Evolutionary conservation across 2,113 vertebrate genomes (phyloP), one percentile per base, ranked within the genome.

Genomic region (Penelope pileata): DNA sequence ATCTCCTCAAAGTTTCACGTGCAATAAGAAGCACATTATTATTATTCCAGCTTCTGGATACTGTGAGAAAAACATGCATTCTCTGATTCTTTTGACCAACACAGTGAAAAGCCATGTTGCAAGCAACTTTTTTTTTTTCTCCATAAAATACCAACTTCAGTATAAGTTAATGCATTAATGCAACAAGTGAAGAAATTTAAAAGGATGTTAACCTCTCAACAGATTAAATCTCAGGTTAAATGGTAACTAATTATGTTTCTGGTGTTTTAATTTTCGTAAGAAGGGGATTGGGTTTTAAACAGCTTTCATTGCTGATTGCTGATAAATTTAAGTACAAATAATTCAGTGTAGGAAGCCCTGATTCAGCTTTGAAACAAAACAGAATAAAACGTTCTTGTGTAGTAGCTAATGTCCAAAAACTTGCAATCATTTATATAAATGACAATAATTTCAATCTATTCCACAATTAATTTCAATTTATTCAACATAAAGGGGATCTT

Each of bases 151-250:
- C 67, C 67, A 91, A 67, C 90, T 68, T 94, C 83, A 64, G 51
- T 93, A 56, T 96, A 94, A 93, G 56, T 77, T 86, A 92, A 93
- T 81, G 64, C 70, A 96, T 75, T 83, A 92, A 92, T 81, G 66
- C 68, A 96, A 86, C 51, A 92, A 86, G 42, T 58, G 56, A 96
- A 96, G 86, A 96, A 69, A 88, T 94, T 86, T 90, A 85, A 89
- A 88, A 92, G 87, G 91, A 95, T 95, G 50, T 88, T 96, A 97
- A 86, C 89, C 92, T 97, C 94, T 95, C 93, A 97, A 94, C 96
- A 94, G 96, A 97, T 95, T 91, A 95, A 97, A 94, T 98, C 98
- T 98, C 98, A 98, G 98, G 98, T 98, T 97, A 94, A 97, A 97
- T 96, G 86, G 76, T 97, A 92, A 94, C 72, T 97, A 91, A 94